These are phyloP conservation scores for Macrotrachela quadricornifera DNA, from an alignment of 1,140 invertebrate species.

Conservation along the genomic window DNA sequence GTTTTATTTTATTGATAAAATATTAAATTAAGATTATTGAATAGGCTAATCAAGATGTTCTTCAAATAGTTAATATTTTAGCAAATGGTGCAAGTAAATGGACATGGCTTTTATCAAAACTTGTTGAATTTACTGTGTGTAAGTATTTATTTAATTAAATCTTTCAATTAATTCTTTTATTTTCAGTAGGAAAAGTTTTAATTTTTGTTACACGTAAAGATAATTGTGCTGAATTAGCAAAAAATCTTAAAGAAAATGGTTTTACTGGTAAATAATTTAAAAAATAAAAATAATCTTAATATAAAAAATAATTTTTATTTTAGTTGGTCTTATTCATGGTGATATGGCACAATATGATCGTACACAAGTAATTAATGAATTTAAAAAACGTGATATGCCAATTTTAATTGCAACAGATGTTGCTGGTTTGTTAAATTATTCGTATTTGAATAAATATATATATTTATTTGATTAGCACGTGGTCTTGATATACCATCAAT, in stretches of 20 bases:
- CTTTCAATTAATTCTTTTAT: not conserved
- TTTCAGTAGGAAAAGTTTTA: conserved; percentile 53
- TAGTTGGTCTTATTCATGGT: conserved; percentile 67
- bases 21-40: conserved; percentile 33
- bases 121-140: conserved; percentile 55
- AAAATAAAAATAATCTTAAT: not conserved
- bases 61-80: conserved; percentile 55
- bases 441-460: not conserved
- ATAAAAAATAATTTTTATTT: conserved; percentile 11
- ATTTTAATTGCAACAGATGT: conserved; percentile 93
- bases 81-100: conserved; percentile 59
- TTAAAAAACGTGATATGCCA: conserved; percentile 71
- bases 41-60: no score
- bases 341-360: conserved; percentile 94
- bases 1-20: not conserved
- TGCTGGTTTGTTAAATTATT: conserved; percentile 40
- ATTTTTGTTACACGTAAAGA: conserved; percentile 95
- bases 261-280: conserved; percentile 37
- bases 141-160: not conserved
- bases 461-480: conserved; percentile 41
- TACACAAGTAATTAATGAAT: conserved; percentile 80
- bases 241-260: conserved; percentile 69
- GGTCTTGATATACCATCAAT: conserved; percentile 95
- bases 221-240: conserved; percentile 71
- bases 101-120: conserved; percentile 59